Evolutionary conservation across 2,888 invertebrate species (phyloP), one percentile per base, ranked within the genome.

Genomic region (Tenthredo notha): DNA sequence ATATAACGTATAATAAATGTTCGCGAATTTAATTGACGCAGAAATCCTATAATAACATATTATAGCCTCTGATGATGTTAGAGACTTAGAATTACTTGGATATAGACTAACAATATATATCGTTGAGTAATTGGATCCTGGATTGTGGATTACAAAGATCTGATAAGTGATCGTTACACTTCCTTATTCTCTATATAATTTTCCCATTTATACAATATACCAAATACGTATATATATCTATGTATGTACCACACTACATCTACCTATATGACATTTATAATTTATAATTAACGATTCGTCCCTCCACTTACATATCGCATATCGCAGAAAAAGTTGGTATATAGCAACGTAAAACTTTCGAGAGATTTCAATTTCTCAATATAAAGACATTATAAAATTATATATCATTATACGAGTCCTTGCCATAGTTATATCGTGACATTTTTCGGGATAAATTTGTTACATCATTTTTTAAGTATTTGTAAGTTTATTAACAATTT

Each of bases 121-220:
- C 12, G 9, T 77, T 9, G 33, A 70, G 77, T 77, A 77, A 77
- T 77, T 77, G 50, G 77, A 54, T 77, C 50, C 29, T 50, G 77
- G 77, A 54, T 77, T 77, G 47, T 50, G 77, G 33, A 77, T 50
- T 77, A 40, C 12, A 54, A 54, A 50, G 54, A 29, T 77, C 77
- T 54, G 47, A 77, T 77, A 50, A 77, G 72, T 21, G 75, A 50
- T 77, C 50, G 25, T 77, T 77, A 25, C 54, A 50, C 54, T 50
- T 77, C n/a, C 29, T 77, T 77, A 12, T 77, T 54, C 21, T 43
- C n/a, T 37, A 33, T 29, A 43, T 74, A 21, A 74, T 74, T 33
- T 70, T 70, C 37, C 7, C 33, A 25, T 25, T 54, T 54, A 54
- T 33, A 67, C 67, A 12, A 12, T 65, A 65, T 21, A 29, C n/a